These are phyloP conservation scores for Mellilla xanthometata DNA, from an alignment of 2,888 invertebrate genomes.

Conservation along the genomic window DNA sequence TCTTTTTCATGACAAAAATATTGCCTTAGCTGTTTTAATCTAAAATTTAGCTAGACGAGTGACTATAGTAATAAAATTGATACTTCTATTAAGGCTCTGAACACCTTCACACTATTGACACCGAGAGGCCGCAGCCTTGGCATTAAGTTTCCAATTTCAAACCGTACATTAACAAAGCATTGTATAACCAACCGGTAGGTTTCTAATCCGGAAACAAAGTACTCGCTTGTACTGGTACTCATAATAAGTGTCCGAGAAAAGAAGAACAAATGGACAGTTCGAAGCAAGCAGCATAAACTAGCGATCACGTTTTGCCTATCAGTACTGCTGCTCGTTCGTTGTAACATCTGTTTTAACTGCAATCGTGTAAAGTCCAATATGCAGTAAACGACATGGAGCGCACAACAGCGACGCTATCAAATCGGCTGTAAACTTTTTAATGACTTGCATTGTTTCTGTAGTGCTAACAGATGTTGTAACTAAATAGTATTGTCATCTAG, in stretches of 20 bases:
- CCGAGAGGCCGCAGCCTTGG: not conserved
- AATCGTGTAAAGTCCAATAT: constrained; percentile 15
- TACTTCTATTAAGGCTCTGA: not conserved
- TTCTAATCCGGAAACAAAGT: not conserved
- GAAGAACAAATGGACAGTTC: not conserved
- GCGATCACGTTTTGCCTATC: constrained; percentile 20
- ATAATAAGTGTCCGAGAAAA: not conserved
- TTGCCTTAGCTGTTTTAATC: too few species aligned
- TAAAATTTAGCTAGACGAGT: not conserved
- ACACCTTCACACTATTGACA: not conserved
- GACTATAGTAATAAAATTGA: constrained; percentile 1
- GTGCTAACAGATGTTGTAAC: constrained; percentile 27
- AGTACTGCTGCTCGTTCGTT: constrained; percentile 1
- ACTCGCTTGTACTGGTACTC: not conserved
- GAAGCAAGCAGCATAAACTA: not conserved
- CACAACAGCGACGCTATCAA: constrained; percentile 18
- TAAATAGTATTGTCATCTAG: constrained; percentile 20
- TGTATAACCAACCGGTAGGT: not conserved
- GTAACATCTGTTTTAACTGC: constrained; percentile 10
- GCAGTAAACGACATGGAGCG: not conserved
- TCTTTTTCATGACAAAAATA: too few species aligned
- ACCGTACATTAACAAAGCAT: not conserved
- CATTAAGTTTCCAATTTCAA: constrained; percentile 5
- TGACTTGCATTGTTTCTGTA: constrained; percentile 26
- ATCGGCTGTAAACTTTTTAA: constrained; percentile 26